Evolutionary conservation across 1,140 invertebrate genomes (phyloP).

Genomic region (Lordiphosa collinella): DNA sequence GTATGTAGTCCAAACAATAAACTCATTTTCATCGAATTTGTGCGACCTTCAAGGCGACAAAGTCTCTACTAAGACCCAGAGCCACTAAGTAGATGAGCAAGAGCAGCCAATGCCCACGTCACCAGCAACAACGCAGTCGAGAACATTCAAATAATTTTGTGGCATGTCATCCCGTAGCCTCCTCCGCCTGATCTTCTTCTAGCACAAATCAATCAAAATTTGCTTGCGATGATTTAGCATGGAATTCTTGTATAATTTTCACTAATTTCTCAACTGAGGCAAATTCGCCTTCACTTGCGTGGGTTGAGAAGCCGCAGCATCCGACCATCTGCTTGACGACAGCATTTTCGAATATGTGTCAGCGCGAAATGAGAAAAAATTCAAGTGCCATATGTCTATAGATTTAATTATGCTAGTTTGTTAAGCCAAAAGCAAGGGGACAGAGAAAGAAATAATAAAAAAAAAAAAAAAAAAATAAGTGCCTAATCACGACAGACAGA

Average conservation of each 20-base stretch:
- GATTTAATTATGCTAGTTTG: too few relatives aligned
- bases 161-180: constrained; percentile 38
- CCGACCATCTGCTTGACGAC: constrained; percentile 50
- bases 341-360: constrained; percentile 43
- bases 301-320: constrained; percentile 15
- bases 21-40: constrained; percentile 70
- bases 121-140: not conserved
- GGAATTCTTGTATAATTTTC: constrained; percentile 67
- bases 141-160: constrained; percentile 5
- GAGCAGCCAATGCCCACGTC: not conserved
- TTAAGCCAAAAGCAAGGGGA: too few relatives aligned
- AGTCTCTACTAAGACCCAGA: constrained; percentile 14
- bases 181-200: not conserved
- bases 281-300: constrained; percentile 49
- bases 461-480: too few relatives aligned
- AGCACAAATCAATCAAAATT: constrained; percentile 69
- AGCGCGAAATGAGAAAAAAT: constrained; percentile 8
- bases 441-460: too few relatives aligned
- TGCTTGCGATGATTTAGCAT: constrained; percentile 59
- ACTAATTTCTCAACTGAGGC: constrained; percentile 59
- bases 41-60: constrained; percentile 58
- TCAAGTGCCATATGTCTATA: constrained; percentile 9
- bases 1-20: constrained; percentile 60
- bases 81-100: constrained; percentile 4
- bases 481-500: too few relatives aligned